Base-by-base conservation (phyloP, 2,888 invertebrate genomes). In the Scaptomyza parva region DNA sequence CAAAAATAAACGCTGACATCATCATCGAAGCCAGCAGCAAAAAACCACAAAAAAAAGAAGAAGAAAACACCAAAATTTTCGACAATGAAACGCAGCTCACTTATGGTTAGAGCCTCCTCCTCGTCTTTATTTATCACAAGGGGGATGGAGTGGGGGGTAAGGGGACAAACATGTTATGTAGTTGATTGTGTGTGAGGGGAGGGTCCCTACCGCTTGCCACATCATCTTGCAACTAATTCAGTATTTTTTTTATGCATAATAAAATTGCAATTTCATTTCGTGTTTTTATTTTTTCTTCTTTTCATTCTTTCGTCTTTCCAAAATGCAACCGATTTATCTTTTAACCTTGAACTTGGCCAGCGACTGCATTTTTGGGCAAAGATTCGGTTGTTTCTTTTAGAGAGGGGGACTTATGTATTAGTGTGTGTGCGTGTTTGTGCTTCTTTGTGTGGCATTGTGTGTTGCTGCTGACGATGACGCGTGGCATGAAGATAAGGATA, bases 1-100 rank as follows among this genome's bases (percentile, higher is more conserved):
- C 86, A 86, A 88, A 84, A 88, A 84, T 84, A 84, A 76, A 76
- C 45, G 79, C 84, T 84, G 84, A 84, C 84, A 88, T 84, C 84
- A 88, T 84, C 84, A 84, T 86, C 73, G 65, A 55, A 30, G 47
- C 71, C 71, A 53, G 28, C 28, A 28, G 28, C 28, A 28, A 30
- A 44, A 59, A 26, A 41, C 67, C 54, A 28, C n/a, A n/a, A n/a
- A n/a, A n/a, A n/a, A n/a, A n/a, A n/a, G n/a, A n/a, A n/a, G n/a
- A n/a, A n/a, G n/a, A n/a, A n/a, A n/a, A 28, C 7, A n/a, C 2
- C n/a, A 12, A 37, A 76, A 79, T 68, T 61, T 51, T 60, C 74
- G 75, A 67, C 83, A 86, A 76, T 69, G 72, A 77, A 84, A 69
- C 60, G 62, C 82, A 80, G 74, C 87, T 88, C 73, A 66, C 80